phyloP scores from a whole-genome alignment of 2,113 vertebrate genomes.

The Melanerpes aurifrons region DNA sequence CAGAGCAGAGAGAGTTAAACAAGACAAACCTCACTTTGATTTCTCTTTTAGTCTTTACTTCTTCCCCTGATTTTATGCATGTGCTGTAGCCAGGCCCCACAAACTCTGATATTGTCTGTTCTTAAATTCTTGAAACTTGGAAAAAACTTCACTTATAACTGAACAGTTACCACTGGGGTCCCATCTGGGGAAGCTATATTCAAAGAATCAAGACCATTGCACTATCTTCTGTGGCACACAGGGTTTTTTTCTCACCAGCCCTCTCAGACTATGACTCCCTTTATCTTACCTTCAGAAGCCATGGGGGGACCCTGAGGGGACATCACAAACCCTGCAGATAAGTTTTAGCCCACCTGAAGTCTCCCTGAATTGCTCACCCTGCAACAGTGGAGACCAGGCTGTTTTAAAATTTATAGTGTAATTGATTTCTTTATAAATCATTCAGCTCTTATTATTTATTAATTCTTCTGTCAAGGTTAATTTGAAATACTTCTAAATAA shows the following conservation, averaged over 20 bases:
- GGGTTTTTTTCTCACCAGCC: not conserved
- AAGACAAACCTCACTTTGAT: not conserved
- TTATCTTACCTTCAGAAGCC: not conserved
- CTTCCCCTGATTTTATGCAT: not conserved
- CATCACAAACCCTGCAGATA: not conserved
- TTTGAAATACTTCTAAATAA: slow-evolving; percentile 81
- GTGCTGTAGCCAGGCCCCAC: not conserved
- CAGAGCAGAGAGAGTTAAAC: not conserved
- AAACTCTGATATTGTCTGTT: not conserved
- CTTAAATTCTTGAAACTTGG: not conserved
- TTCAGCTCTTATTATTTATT: slow-evolving; percentile 82
- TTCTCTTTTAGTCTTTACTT: not conserved
- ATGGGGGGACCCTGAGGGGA: not conserved
- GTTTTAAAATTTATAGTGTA: slow-evolving; percentile 77
- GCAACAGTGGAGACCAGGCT: slow-evolving; percentile 36
- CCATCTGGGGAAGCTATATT: not conserved
- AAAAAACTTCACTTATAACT: not conserved
- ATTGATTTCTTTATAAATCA: slow-evolving; percentile 82
- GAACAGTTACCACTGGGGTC: not conserved
- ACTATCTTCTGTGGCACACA: not conserved
- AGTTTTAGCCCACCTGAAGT: slow-evolving; percentile 4
- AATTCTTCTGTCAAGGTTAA: slow-evolving; percentile 80
- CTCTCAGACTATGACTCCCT: not conserved
- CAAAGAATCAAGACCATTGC: not conserved
- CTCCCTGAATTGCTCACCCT: not conserved